Evolutionary conservation across 2,797 vertebrate genomes (phyloP), one percentile per base, ranked within the genome.

Genomic region (Gambusia yucatana): DNA sequence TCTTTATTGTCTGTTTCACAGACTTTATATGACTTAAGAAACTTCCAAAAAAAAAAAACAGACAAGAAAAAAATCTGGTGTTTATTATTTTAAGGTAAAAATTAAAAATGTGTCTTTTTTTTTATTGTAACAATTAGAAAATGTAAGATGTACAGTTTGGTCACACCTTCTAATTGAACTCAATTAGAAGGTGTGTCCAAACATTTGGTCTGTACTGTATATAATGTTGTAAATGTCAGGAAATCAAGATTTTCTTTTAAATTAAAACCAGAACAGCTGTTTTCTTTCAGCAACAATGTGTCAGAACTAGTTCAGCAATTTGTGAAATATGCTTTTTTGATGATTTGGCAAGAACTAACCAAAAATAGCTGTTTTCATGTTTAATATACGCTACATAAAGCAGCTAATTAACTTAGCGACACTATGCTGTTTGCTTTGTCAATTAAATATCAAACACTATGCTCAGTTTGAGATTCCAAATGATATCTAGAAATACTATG

Each of bases 1-100:
- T 5, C 77, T 75, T 78, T 65, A 61, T 52, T 47, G n/a, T 76
- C 74, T 6, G 76, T 77, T 80, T 80, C 84, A 86, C 81, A 87
- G 82, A 82, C 61, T 16, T 86, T 85, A 71, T 41, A 13, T 79
- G 74, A 81, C 50, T 1, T 70, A 39, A 76, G 36, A 84, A 84
- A 88, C 76, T 72, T 83, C 70, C 30, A n/a, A 44, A 46, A 82
- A 75, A 36, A 50, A 82, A 75, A 25, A 10, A 25, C 4, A 20
- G 17, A 63, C 17, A 65, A 20, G 4, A 39, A 65, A 39, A 39
- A 20, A 14, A 20, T 20, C 13, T 39, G 52, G 47, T 65, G 39
- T 55, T 71, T 13, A 47, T 52, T 39, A 13, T 44, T 79, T 81
- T n/a, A 33, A 72, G 1, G 33, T 39, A 41, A 25, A 65, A 65